Percentiles rank a stretch among this genome's conserved stretches.
Evolutionary conservation across 2,888 invertebrate genomes (phyloP).

Genomic region (Drosophila quinaria): DNA sequence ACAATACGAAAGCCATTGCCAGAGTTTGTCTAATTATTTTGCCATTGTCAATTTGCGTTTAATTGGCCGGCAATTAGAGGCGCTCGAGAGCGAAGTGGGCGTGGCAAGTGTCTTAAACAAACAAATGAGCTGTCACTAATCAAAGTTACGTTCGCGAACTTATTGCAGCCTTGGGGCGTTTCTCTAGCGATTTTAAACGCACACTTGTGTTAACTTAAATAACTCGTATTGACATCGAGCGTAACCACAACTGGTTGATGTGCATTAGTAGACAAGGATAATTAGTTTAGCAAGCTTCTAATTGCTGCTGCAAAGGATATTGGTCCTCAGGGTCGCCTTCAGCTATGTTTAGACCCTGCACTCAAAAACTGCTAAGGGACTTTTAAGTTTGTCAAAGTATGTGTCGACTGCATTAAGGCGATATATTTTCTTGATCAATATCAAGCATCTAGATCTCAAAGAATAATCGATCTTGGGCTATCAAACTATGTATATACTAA

Average conservation of each 20-base stretch:
- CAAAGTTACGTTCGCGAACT: conserved; percentile 30
- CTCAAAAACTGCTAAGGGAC: background rate
- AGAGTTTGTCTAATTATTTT: conserved; percentile 69
- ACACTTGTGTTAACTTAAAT: conserved; percentile 1
- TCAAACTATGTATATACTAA: too few species aligned
- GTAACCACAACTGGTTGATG: conserved; percentile 16
- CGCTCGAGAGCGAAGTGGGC: conserved; percentile 31
- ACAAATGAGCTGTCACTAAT: conserved; percentile 47
- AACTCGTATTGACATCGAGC: conserved; percentile 9
- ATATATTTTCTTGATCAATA: background rate
- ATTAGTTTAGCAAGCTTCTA: conserved; percentile 71
- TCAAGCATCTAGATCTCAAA: too few species aligned
- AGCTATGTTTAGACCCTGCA: background rate
- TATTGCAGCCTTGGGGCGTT: conserved; percentile 1
- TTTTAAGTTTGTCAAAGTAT: background rate
- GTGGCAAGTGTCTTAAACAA: conserved; percentile 33
- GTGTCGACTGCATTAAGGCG: too few species aligned
- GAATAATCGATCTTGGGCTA: too few species aligned
- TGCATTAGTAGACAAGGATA: conserved; percentile 47
- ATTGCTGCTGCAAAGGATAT: conserved; percentile 55
- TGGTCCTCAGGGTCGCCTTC: conserved; percentile 28
- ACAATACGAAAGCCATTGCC: conserved; percentile 23
- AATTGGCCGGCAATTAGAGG: conserved; percentile 72
- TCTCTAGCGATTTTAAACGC: conserved; percentile 27
- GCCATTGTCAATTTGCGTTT: conserved; percentile 74